A percentile compares a stretch with the other conserved stretches of the same genome.
phyloP scores from a whole-genome alignment of 2,113 vertebrate genomes.

The Coryphaenoides rupestris region DNA sequence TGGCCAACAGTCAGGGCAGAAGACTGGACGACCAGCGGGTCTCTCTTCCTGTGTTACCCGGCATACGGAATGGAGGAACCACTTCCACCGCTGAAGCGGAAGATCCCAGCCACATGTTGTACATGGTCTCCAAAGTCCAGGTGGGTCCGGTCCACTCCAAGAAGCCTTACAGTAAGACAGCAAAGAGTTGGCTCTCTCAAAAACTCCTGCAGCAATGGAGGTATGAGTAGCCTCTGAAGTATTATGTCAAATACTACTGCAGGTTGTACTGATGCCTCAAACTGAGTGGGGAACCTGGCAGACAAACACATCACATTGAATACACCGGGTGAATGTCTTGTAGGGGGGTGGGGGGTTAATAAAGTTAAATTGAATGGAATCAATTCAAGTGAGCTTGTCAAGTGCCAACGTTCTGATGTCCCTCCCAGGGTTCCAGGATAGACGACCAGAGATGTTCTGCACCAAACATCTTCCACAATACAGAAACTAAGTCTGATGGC shows the following conservation, averaged over 20 bases:
- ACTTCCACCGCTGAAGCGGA: slow-evolving; percentile 34
- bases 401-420: slow-evolving; percentile 9
- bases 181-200: no score
- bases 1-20: slow-evolving; percentile 73
- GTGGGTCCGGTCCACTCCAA: slow-evolving; percentile 22
- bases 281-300: no score
- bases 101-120: slow-evolving; percentile 57
- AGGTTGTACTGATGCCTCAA: no score
- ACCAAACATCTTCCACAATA: slow-evolving; percentile 41
- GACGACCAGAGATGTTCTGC: slow-evolving; percentile 66
- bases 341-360: no score
- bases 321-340: no score
- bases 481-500: slow-evolving; percentile 9
- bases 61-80: slow-evolving; percentile 69
- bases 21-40: slow-evolving; percentile 82
- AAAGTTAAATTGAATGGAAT: no score
- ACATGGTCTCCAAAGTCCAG: slow-evolving; percentile 65
- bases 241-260: no score
- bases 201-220: no score
- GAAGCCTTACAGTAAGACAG: background rate
- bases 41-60: slow-evolving; percentile 69
- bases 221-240: no score
- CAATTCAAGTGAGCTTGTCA: no score
- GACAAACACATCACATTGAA: no score
- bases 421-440: slow-evolving; percentile 57